Conservation (phyloP, 2,888 invertebrate genomes). For the Chrysotoxum bicinctum region DNA sequence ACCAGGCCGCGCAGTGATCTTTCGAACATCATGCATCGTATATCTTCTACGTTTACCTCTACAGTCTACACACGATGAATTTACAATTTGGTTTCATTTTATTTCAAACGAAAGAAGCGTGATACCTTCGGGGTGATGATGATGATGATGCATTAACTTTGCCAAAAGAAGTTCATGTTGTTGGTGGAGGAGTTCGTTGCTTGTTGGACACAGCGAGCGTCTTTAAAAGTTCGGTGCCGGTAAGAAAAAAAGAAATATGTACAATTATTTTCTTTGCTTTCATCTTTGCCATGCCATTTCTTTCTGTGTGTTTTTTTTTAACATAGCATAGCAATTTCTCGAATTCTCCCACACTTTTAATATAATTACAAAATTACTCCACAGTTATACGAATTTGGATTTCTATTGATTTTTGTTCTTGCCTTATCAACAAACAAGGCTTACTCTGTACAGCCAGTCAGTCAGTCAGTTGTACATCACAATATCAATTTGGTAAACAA, state of each 20-base stretch:
- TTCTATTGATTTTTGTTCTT: constrained; percentile 56
- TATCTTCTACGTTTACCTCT: background rate
- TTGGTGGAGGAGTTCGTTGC: constrained; percentile 39
- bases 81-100: constrained; percentile 52
- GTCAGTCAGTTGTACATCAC: constrained; percentile 14
- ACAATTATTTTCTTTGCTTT: constrained; percentile 59
- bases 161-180: constrained; percentile 60
- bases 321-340: constrained; percentile 38
- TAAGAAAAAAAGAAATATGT: background rate
- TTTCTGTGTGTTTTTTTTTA: constrained; percentile 21
- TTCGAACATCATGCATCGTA: constrained; percentile 37
- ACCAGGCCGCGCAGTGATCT: constrained; percentile 44
- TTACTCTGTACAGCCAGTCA: background rate
- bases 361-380: constrained; percentile 66
- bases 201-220: background rate
- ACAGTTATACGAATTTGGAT: constrained; percentile 62
- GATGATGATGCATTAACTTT: constrained; percentile 59
- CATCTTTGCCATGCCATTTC: constrained; percentile 60
- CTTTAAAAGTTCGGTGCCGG: constrained; percentile 13
- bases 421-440: constrained; percentile 4
- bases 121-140: constrained; percentile 55
- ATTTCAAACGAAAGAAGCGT: constrained; percentile 55
- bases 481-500: constrained; percentile 30
- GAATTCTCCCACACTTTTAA: constrained; percentile 66
- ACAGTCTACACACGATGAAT: constrained; percentile 30